These are phyloP conservation scores for Athalia cordata DNA, from an alignment of 2,888 invertebrate species.

Conservation along the genomic window DNA sequence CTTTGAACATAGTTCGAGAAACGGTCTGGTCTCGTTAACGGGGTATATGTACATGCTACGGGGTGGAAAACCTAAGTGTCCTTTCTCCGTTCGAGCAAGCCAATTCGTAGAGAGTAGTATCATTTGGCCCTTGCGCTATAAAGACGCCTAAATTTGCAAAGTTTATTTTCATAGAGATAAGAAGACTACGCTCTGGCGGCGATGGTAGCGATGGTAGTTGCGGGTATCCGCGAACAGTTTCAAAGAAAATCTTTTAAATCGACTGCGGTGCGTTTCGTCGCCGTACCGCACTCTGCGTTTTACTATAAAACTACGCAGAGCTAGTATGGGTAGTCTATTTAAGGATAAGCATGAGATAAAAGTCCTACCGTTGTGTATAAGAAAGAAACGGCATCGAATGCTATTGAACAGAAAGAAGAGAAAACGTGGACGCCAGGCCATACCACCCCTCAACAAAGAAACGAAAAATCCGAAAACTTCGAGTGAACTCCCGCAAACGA, in stretches of 20 bases:
- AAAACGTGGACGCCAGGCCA: background rate
- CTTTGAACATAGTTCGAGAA: conserved; percentile 13
- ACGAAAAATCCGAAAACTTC: conserved; percentile 32
- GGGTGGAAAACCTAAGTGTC: background rate
- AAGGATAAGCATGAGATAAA: conserved; percentile 16
- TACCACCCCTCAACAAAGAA: conserved; percentile 18
- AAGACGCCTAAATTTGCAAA: background rate
- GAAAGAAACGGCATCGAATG: conserved; percentile 1
- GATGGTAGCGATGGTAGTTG: no score
- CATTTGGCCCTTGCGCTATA: background rate
- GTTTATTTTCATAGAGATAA: background rate
- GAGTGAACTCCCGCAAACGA: background rate
- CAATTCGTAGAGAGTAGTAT: background rate
- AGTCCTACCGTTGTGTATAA: background rate
- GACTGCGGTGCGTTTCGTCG: background rate
- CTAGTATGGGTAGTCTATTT: background rate
- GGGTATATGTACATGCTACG: background rate
- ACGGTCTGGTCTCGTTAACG: conserved; percentile 8
- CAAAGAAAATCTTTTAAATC: conserved; percentile 1
- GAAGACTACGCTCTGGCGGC: background rate
- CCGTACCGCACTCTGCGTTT: background rate
- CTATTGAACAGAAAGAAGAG: conserved; percentile 3
- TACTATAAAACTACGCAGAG: no score
- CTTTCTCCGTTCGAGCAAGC: background rate
- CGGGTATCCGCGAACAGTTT: background rate